A percentile compares a stretch with the other conserved stretches of the same genome.
Conservation (phyloP, 2,797 vertebrate genomes). For the Leuciscus waleckii region DNA sequence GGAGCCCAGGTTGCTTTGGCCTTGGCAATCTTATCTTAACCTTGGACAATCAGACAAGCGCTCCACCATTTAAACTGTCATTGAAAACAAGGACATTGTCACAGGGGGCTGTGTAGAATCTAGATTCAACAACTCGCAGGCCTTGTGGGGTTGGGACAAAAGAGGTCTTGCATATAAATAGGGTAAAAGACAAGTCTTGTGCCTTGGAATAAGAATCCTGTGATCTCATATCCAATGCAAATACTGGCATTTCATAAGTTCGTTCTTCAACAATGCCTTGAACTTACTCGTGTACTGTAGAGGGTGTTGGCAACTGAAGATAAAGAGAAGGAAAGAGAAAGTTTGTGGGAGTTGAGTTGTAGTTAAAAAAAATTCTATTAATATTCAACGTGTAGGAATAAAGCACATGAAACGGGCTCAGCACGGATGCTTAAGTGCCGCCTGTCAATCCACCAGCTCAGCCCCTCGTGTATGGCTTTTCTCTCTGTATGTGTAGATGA, state of each 20-base stretch:
- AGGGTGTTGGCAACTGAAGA: slow-evolving; percentile 1
- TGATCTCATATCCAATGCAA: slow-evolving; percentile 44
- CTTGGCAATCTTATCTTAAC: slow-evolving; percentile 69
- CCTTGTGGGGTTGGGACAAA: slow-evolving; percentile 25
- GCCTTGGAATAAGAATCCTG: slow-evolving; percentile 21
- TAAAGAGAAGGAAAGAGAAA: slow-evolving; percentile 16
- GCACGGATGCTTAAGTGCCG: slow-evolving; percentile 39
- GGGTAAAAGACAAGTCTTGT: slow-evolving; percentile 18
- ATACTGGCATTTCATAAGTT: slow-evolving; percentile 43
- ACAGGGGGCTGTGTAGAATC: slow-evolving; percentile 29
- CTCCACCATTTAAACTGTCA: slow-evolving; percentile 64
- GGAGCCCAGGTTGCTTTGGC: slow-evolving; percentile 53
- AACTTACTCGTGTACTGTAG: neutral
- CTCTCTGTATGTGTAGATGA: slow-evolving; percentile 43
- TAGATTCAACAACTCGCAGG: slow-evolving; percentile 32
- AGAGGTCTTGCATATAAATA: slow-evolving; percentile 47
- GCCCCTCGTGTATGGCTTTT: slow-evolving; percentile 36
- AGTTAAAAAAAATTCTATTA: slow-evolving; percentile 35
- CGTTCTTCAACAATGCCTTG: slow-evolving; percentile 31
- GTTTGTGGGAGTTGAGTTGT: slow-evolving; percentile 43
- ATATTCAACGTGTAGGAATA: slow-evolving; percentile 54
- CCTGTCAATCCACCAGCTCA: slow-evolving; percentile 51
- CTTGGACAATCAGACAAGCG: slow-evolving; percentile 67
- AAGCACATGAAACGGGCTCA: slow-evolving; percentile 41
- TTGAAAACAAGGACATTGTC: slow-evolving; percentile 60